Percentiles rank a stretch among this genome's conserved stretches.
phyloP scores from a whole-genome alignment of 2,888 invertebrate genomes.

The Campoplex nolae region DNA sequence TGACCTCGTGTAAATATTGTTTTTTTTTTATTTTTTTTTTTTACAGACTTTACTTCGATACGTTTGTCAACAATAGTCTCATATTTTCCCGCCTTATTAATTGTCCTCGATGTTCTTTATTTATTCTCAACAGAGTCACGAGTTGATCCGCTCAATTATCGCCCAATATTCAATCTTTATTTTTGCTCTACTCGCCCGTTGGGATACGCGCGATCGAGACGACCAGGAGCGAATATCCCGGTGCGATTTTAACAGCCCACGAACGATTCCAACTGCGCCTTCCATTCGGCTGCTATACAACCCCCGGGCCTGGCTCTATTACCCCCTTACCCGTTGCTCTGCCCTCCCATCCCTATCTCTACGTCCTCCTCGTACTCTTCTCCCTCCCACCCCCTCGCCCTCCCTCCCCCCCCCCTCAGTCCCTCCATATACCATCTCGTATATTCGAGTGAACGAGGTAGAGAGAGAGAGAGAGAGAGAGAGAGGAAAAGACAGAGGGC shows the following conservation, averaged over 20 bases:
- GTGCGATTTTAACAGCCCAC: slow-evolving; percentile 70
- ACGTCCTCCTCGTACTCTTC: slow-evolving; percentile 10
- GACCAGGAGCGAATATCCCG: slow-evolving; percentile 58
- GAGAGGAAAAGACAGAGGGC: not conserved
- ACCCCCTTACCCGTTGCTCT: slow-evolving; percentile 73
- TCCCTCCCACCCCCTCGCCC: not conserved
- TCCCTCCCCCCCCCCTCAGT: too few relatives aligned
- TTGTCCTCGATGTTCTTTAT: not conserved
- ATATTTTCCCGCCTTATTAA: not conserved
- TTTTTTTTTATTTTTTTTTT: not conserved
- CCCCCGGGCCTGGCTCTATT: slow-evolving; percentile 80
- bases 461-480: slow-evolving; percentile 16
- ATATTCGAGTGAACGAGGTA: slow-evolving; percentile 6
- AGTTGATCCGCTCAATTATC: not conserved
- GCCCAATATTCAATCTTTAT: not conserved
- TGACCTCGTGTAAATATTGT: not conserved
- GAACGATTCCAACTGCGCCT: slow-evolving; percentile 75
- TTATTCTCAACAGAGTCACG: not conserved
- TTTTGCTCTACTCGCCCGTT: not conserved
- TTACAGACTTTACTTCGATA: not conserved
- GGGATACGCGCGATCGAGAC: slow-evolving; percentile 33
- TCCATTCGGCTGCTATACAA: slow-evolving; percentile 77
- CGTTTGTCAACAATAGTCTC: not conserved
- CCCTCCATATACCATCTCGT: slow-evolving; percentile 7
- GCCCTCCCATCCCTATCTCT: slow-evolving; percentile 42